Conservation (phyloP, 2,113 vertebrate species). For the Phycodurus eques region DNA sequence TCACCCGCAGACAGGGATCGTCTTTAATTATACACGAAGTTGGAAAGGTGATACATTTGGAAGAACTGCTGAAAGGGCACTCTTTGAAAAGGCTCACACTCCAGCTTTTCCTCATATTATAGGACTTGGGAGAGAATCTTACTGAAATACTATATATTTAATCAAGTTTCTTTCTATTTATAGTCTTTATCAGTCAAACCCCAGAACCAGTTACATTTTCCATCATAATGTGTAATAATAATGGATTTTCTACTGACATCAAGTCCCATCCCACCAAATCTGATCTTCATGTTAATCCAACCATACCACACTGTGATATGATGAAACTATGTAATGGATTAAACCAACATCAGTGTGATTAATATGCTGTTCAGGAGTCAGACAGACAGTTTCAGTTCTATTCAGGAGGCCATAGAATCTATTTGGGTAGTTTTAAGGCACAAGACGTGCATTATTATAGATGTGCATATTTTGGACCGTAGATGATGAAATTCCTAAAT, state of each 20-base stretch:
- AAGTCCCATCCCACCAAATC: conserved; percentile 4
- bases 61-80: conserved; percentile 39
- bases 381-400: conserved; percentile 17
- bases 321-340: conserved; percentile 16
- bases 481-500: too few species aligned
- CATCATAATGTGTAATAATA: conserved; percentile 8
- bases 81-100: conserved; percentile 37
- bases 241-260: conserved; percentile 1
- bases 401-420: neutral
- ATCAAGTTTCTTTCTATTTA: neutral
- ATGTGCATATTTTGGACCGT: too few species aligned
- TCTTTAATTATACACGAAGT: conserved; percentile 60
- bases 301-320: conserved; percentile 13
- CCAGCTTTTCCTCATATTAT: neutral
- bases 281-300: conserved; percentile 22
- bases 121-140: neutral
- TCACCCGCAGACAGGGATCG: conserved; percentile 50
- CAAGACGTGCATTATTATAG: neutral
- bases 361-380: conserved; percentile 26
- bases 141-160: neutral
- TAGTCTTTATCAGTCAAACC: conserved; percentile 6
- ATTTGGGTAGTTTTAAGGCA: neutral
- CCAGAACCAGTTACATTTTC: conserved; percentile 12
- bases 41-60: conserved; percentile 51
- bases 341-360: conserved; percentile 37